These are phyloP conservation scores for Sinotaia quadrata DNA, from an alignment of 2,888 invertebrate genomes.

Conservation along the genomic window DNA sequence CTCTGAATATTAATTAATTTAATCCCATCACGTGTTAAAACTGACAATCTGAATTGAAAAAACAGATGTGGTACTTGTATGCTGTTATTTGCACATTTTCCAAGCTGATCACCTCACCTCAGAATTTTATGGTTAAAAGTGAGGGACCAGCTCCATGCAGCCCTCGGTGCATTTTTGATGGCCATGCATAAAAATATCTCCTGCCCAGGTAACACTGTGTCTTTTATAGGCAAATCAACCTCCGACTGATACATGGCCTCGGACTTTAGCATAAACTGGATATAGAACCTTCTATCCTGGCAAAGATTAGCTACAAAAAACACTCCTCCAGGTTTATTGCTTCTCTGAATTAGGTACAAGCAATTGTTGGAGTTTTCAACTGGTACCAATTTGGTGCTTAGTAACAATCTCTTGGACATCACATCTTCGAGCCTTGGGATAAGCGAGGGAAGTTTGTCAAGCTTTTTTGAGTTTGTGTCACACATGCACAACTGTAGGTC, in stretches of 20 bases:
- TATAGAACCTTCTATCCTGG: neutral
- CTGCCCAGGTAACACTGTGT: constrained; percentile 18
- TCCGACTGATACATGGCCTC: constrained; percentile 16
- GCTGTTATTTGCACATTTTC: too few species aligned
- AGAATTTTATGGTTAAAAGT: constrained; percentile 5
- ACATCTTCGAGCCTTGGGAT: constrained; percentile 2
- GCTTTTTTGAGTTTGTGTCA: constrained; percentile 22
- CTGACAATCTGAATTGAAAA: too few species aligned
- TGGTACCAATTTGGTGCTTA: constrained; percentile 3
- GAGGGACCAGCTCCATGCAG: constrained; percentile 22
- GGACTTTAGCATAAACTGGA: constrained; percentile 9
- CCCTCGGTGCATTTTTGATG: constrained; percentile 3
- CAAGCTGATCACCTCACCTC: too few species aligned
- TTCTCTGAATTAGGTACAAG: constrained; percentile 34
- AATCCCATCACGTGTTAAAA: too few species aligned
- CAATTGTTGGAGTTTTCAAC: constrained; percentile 34
- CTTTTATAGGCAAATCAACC: constrained; percentile 7
- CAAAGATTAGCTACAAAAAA: constrained; percentile 43
- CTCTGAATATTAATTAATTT: too few species aligned
- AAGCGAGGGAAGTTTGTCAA: neutral
- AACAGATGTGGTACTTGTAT: too few species aligned
- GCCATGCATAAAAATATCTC: constrained; percentile 25
- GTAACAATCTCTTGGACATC: neutral
- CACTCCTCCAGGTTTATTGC: constrained; percentile 39
- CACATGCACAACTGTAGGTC: constrained; percentile 54